A percentile compares a stretch with the other conserved stretches of the same genome.
phyloP scores from a whole-genome alignment of 2,113 vertebrate genomes.

The Canis aureus region DNA sequence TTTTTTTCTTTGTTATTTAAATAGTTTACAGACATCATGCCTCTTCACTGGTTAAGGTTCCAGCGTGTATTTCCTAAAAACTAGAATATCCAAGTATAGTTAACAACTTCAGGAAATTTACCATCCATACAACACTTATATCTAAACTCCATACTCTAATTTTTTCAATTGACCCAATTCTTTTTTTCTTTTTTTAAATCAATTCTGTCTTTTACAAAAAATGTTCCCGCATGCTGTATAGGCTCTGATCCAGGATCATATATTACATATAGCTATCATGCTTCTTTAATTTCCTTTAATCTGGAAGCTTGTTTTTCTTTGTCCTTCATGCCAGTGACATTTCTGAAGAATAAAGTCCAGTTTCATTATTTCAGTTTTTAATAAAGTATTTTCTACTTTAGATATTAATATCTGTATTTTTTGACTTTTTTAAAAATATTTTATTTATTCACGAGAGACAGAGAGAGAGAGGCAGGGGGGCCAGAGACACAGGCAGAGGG shows the following conservation, averaged over 20 bases:
- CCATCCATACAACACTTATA: constrained; percentile 24
- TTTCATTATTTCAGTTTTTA: neutral
- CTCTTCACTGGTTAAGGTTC: constrained; percentile 10
- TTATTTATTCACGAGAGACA: too few relatives aligned
- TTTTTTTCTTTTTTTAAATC: neutral
- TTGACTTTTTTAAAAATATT: too few relatives aligned
- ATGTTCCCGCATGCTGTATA: neutral
- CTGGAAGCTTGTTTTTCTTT: constrained; percentile 11
- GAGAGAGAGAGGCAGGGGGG: too few relatives aligned
- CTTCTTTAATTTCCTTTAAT: neutral
- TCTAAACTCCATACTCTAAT: constrained; percentile 5
- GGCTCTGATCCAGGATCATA: neutral
- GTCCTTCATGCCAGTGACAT: neutral
- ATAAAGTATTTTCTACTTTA: neutral
- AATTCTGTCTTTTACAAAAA: neutral
- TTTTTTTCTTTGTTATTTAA: constrained; percentile 7
- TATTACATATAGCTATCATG: neutral
- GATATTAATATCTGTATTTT: too few relatives aligned
- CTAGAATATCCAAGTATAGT: neutral
- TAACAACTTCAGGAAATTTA: constrained; percentile 39
- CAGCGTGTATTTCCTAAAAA: constrained; percentile 36
- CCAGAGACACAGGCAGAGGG: too few relatives aligned
- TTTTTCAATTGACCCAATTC: constrained; percentile 54
- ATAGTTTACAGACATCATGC: neutral
- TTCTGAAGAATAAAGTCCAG: constrained; percentile 15